Percentiles rank a stretch among this genome's conserved stretches.
These are phyloP conservation scores for Carposina sasakii DNA, from an alignment of 1,140 invertebrate species.

Conservation along the genomic window DNA sequence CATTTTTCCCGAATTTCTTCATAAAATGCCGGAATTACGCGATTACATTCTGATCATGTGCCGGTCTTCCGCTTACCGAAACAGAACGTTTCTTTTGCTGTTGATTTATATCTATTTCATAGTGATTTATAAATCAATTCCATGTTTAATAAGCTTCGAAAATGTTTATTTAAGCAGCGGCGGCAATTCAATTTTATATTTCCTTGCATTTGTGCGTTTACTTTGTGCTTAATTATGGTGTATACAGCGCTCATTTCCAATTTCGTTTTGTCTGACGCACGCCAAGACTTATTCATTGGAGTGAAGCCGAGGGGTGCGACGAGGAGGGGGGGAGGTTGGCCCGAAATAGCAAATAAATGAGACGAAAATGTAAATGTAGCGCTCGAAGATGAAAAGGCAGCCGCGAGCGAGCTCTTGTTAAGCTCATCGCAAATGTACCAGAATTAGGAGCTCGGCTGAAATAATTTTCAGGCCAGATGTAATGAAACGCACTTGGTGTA, in stretches of 20 bases:
- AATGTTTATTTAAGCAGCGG: too few species aligned
- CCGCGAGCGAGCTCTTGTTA: slow-evolving; percentile 63
- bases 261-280: slow-evolving; percentile 66
- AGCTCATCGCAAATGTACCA: slow-evolving; percentile 69
- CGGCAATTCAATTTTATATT: slow-evolving; percentile 64
- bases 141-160: too few species aligned
- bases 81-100: neutral
- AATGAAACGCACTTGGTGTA: slow-evolving; percentile 25
- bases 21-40: slow-evolving; percentile 57
- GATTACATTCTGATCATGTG: slow-evolving; percentile 64
- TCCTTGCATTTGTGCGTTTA: slow-evolving; percentile 66
- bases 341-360: slow-evolving; percentile 72
- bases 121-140: too few species aligned
- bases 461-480: slow-evolving; percentile 65
- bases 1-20: slow-evolving; percentile 63
- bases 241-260: slow-evolving; percentile 71
- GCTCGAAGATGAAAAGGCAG: slow-evolving; percentile 69
- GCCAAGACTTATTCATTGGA: slow-evolving; percentile 65
- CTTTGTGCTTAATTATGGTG: slow-evolving; percentile 70
- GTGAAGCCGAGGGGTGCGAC: slow-evolving; percentile 38
- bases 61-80: slow-evolving; percentile 36
- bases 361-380: slow-evolving; percentile 72
- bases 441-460: slow-evolving; percentile 64
- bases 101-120: too few species aligned
- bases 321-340: slow-evolving; percentile 34